phyloP scores from a whole-genome alignment of 2,797 vertebrate genomes.

The Perodicticus potto region DNA sequence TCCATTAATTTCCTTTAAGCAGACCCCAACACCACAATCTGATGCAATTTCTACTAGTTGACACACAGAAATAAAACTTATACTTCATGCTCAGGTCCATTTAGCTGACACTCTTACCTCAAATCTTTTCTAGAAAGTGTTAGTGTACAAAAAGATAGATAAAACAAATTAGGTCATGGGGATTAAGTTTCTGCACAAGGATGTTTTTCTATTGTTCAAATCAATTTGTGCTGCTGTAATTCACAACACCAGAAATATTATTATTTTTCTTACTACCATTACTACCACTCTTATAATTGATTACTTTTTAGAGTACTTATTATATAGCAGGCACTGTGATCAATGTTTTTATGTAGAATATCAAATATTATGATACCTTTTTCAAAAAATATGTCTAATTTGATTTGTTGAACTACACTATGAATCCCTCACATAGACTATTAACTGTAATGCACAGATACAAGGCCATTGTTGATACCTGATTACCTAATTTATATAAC shows the following conservation, averaged over 20 bases:
- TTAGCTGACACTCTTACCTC: slow-evolving; percentile 48
- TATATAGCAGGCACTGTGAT: neutral
- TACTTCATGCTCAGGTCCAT: neutral
- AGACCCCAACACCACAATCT: neutral
- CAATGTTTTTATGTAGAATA: neutral
- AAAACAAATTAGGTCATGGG: slow-evolving; percentile 32
- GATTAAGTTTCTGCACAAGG: slow-evolving; percentile 30
- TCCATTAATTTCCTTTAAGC: slow-evolving; percentile 48
- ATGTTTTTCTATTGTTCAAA: neutral
- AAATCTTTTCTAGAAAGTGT: slow-evolving; percentile 45
- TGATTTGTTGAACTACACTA: neutral
- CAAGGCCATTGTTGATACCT: neutral
- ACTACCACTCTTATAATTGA: neutral
- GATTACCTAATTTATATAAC: neutral
- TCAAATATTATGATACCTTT: neutral
- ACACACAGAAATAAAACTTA: neutral
- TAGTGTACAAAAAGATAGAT: slow-evolving; percentile 12
- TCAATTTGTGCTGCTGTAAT: neutral
- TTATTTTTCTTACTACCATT: neutral
- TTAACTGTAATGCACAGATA: neutral
- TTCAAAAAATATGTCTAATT: neutral
- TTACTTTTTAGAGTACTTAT: neutral
- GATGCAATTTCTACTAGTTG: neutral
- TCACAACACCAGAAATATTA: neutral
- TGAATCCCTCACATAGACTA: neutral